Evolutionary conservation across 2,888 invertebrate genomes (phyloP).

Genomic region (Caenorhabditis sinica): DNA sequence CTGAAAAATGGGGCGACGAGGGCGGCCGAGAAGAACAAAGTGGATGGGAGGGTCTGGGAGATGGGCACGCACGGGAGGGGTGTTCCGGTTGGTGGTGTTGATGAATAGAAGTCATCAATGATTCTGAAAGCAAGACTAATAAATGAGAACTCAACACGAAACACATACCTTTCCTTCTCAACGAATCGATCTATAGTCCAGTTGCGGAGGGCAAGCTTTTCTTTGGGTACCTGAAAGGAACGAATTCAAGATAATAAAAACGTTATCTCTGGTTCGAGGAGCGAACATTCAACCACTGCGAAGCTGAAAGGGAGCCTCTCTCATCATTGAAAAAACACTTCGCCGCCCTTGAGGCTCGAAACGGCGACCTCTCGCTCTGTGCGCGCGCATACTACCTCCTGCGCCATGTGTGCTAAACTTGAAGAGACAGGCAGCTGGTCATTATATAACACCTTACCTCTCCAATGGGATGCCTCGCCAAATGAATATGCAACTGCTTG

Average conservation of each 20-base stretch:
- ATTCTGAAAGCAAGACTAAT: constrained; percentile 67
- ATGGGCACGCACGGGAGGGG: constrained; percentile 67
- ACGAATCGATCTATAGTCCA: constrained; percentile 77
- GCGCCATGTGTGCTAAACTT: too few species aligned
- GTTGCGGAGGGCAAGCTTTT: constrained; percentile 58
- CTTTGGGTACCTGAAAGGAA: constrained; percentile 74
- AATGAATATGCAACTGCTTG: constrained; percentile 63
- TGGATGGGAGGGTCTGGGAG: constrained; percentile 72
- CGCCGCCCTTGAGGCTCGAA: too few species aligned
- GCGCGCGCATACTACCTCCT: too few species aligned
- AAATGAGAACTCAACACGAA: constrained; percentile 26
- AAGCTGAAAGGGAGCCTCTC: too few species aligned
- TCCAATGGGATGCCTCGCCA: constrained; percentile 50
- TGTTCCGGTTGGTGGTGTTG: constrained; percentile 11
- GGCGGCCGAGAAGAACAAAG: constrained; percentile 73
- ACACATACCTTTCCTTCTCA: constrained; percentile 74
- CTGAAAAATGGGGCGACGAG: constrained; percentile 73
- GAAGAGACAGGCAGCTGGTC: too few species aligned
- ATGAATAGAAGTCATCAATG: constrained; percentile 68
- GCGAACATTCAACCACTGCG: too few species aligned
- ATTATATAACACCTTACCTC: constrained; percentile 18
- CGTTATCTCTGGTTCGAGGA: too few species aligned
- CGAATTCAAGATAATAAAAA: too few species aligned
- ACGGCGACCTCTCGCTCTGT: too few species aligned
- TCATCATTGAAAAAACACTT: too few species aligned